Conservation (phyloP, 2,888 invertebrate genomes). For the Marronus borbonicus region DNA sequence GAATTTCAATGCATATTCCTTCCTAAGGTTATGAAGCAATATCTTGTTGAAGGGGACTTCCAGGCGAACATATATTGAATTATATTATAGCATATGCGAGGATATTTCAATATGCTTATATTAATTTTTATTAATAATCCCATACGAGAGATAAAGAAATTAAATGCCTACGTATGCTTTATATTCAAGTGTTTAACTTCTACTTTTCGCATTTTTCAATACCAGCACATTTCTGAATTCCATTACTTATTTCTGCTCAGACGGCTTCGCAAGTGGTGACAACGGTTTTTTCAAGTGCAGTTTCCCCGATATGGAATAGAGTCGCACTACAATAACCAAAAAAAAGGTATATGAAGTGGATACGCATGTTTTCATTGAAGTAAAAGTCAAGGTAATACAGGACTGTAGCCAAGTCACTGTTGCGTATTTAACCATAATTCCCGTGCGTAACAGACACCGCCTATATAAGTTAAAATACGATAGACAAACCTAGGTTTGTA, state of each 20-base stretch:
- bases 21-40: constrained; percentile 45
- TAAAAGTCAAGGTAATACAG: constrained; percentile 52
- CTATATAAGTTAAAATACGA: neutral
- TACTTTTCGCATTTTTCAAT: neutral
- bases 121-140: constrained; percentile 18
- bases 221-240: neutral
- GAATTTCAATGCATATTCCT: constrained; percentile 35
- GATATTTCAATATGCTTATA: constrained; percentile 6
- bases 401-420: constrained; percentile 3
- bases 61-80: constrained; percentile 12
- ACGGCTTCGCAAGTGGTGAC: neutral
- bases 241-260: neutral
- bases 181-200: no score
- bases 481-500: no score
- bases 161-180: no score
- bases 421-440: neutral
- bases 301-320: neutral
- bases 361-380: constrained; percentile 50
- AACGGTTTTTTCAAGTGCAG: constrained; percentile 17
- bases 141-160: no score
- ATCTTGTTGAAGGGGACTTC: constrained; percentile 20
- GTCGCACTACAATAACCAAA: constrained; percentile 15
- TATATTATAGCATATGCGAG: neutral
- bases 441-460: no score
- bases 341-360: neutral